Evolutionary conservation across 2,888 invertebrate species (phyloP).

Genomic region (Drosophila macrothrix): DNA sequence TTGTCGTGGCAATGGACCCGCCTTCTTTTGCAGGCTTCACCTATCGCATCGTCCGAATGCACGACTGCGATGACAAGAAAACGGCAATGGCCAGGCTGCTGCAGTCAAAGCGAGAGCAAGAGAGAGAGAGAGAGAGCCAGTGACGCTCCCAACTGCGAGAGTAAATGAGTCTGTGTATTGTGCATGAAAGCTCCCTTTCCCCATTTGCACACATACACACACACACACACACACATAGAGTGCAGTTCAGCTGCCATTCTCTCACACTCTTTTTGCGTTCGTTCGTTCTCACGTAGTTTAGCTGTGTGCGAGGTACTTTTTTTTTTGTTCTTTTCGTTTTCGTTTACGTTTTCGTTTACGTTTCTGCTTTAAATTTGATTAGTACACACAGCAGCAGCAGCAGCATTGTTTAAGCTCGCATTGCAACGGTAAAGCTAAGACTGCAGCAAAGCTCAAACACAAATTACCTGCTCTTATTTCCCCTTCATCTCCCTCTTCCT

Average conservation of each 20-base stretch:
- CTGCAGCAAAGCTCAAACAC: constrained; percentile 10
- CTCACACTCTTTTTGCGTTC: constrained; percentile 15
- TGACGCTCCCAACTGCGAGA: constrained; percentile 11
- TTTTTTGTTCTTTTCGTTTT: constrained; percentile 33
- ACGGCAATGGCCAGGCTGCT: constrained; percentile 31
- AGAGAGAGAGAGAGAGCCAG: constrained; percentile 32
- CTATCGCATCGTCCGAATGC: constrained; percentile 77
- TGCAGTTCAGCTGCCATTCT: constrained; percentile 30
- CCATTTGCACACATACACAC: not conserved
- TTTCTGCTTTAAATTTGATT: constrained; percentile 68
- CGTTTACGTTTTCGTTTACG: constrained; percentile 29
- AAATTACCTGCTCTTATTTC: not conserved
- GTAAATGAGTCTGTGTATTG: constrained; percentile 11
- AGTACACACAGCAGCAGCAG: constrained; percentile 40
- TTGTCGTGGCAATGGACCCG: constrained; percentile 83
- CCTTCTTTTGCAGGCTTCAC: constrained; percentile 80
- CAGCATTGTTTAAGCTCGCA: constrained; percentile 43
- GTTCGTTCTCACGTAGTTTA: constrained; percentile 36
- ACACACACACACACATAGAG: constrained; percentile 4
- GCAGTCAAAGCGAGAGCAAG: constrained; percentile 33
- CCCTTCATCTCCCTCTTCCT: not conserved
- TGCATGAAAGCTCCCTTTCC: constrained; percentile 14
- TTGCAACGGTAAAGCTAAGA: constrained; percentile 32
- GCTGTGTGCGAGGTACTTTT: constrained; percentile 36
- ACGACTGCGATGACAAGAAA: constrained; percentile 55